Evolutionary conservation across 1,140 invertebrate genomes (phyloP), one percentile per base, ranked within the genome.

Genomic region (Lineus longissimus): DNA sequence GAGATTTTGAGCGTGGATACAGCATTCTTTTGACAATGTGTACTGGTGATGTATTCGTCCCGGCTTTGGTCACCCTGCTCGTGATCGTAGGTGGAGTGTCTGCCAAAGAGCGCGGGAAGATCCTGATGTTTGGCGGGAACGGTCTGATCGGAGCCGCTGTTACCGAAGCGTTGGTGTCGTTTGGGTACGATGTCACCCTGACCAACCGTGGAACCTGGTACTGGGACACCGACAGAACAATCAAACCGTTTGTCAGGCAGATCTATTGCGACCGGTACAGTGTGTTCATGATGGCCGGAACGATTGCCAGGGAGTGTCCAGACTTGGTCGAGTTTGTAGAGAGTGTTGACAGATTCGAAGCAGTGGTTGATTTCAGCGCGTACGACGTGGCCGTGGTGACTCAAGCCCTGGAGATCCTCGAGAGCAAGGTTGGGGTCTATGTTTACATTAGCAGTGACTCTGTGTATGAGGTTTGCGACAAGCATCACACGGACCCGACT

Each of bases 381-480:
- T 85, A 83, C 64, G 75, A 79, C 47, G 62, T 72, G 0, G 67
- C 77, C 64, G 78, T 76, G 36, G 67, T 83, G 19, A 64, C 60
- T 25, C 74, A 82, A 33, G 71, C 74, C 17, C 61, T 82, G 25
- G 64, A 75, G 19, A 27, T 80, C 30, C 61, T 83, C 2, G 62
- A 69, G n/a, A 70, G 66, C 17, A 77, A 77, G 61, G 65, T 76
- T n/a, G 69, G 71, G 27, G 36, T 79, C 1, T 85, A 85, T 61
- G 71, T 85, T n/a, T 82, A 78, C 62, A 84, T 85, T 29, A 84
- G 82, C 65, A 78, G 81, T 0, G 84, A 85, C 69, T 84, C 83
- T 9, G 81, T 85, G 0, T 85, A 85, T 61, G 83, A 84, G 62
- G 83, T 85, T n/a, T 80, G 80, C 62, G 66, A 70, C 9, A 79